Conservation (phyloP, 2,888 invertebrate genomes). For the Gastracanthus pulcherrimus region DNA sequence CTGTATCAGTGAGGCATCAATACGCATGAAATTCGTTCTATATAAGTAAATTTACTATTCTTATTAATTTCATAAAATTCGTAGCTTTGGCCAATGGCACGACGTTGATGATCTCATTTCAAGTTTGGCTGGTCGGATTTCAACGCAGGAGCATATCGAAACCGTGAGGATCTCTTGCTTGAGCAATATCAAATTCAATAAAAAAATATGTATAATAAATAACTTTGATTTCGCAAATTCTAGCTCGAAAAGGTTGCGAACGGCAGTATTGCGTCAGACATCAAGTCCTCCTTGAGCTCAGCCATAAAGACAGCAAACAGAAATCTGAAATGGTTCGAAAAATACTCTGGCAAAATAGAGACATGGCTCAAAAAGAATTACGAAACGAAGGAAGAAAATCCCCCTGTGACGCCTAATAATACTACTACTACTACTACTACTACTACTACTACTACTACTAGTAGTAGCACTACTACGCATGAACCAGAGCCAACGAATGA, state of each 20-base stretch:
- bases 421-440: too few relatives aligned
- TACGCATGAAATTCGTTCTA: too few relatives aligned
- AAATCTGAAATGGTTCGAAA: conserved; percentile 56
- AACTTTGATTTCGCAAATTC: neutral
- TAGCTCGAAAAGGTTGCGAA: conserved; percentile 60
- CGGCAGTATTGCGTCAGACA: neutral
- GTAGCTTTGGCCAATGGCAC: conserved; percentile 66
- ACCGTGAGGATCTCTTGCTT: conserved; percentile 59
- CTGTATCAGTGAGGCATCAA: too few relatives aligned
- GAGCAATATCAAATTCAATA: neutral
- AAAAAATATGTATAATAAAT: neutral
- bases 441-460: too few relatives aligned
- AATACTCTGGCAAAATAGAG: conserved; percentile 42
- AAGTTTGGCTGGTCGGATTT: conserved; percentile 60
- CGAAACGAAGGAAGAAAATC: neutral
- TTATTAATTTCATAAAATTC: too few relatives aligned
- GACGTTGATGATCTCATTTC: conserved; percentile 62
- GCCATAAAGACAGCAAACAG: conserved; percentile 50
- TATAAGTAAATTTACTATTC: too few relatives aligned
- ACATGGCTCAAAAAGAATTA: conserved; percentile 50
- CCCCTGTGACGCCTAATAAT: neutral
- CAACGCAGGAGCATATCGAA: conserved; percentile 58
- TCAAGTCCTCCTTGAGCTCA: neutral
- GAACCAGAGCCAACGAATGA: neutral
- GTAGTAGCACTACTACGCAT: too few relatives aligned